Evolutionary conservation across 2,888 invertebrate genomes (phyloP).

Genomic region (Andrena flavipes): DNA sequence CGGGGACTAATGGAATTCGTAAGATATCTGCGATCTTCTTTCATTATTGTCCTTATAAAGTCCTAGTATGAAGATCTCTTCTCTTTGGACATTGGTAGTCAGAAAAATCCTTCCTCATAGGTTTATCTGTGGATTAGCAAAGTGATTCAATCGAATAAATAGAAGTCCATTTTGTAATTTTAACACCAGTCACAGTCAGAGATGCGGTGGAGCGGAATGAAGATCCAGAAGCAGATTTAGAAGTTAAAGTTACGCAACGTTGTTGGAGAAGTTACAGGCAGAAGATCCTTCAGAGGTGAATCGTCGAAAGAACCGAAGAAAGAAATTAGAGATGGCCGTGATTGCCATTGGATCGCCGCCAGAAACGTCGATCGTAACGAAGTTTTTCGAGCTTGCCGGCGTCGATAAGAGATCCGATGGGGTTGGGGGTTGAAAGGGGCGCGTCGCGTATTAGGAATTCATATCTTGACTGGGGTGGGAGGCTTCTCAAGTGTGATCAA

Average conservation of each 20-base stretch:
- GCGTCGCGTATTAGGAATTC: conserved; percentile 81
- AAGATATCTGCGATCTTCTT: too few species aligned
- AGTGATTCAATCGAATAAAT: too few species aligned
- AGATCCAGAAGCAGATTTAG: not conserved
- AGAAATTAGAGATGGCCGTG: conserved; percentile 80
- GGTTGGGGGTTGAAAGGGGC: conserved; percentile 33
- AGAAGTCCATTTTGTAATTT: not conserved
- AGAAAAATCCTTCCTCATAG: too few species aligned
- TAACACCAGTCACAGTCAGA: not conserved
- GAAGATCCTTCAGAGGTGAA: not conserved
- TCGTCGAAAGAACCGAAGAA: conserved; percentile 67
- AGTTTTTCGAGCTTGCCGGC: conserved; percentile 75
- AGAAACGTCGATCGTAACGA: conserved; percentile 76
- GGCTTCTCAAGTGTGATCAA: conserved; percentile 81
- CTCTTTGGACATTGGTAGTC: too few species aligned
- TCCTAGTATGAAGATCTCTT: too few species aligned
- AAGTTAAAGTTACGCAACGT: conserved; percentile 10
- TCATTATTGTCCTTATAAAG: too few species aligned
- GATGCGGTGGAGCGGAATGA: not conserved
- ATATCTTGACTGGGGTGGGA: conserved; percentile 75
- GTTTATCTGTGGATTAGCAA: too few species aligned
- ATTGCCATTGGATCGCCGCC: conserved; percentile 79
- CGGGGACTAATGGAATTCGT: too few species aligned
- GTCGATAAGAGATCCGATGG: conserved; percentile 61
- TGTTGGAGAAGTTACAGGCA: conserved; percentile 20